Conservation (phyloP, 2,113 vertebrate species). For the Thomomys bottae region DNA sequence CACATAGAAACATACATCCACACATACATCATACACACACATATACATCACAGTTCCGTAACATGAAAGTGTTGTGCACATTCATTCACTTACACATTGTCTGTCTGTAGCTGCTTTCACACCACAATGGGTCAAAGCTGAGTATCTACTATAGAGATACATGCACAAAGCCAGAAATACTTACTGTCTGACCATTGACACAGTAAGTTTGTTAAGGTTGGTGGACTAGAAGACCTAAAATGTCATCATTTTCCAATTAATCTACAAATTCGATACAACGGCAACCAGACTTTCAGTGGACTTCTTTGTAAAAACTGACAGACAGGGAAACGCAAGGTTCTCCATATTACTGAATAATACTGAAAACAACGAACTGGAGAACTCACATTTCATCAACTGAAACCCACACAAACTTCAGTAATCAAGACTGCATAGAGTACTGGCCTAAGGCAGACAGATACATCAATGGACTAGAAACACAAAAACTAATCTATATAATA, state of each 20-base stretch:
- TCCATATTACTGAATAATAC: neutral
- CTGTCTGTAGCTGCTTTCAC: neutral
- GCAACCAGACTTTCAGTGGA: neutral
- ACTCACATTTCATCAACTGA: neutral
- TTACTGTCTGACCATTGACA: neutral
- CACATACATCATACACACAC: too few species aligned
- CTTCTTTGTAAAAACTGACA: neutral
- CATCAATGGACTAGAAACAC: neutral
- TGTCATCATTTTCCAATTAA: neutral
- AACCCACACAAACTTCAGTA: constrained; percentile 1
- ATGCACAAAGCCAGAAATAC: neutral
- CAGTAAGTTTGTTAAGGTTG: neutral
- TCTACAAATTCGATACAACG: neutral
- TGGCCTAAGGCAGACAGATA: neutral
- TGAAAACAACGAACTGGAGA: neutral
- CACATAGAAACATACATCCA: too few species aligned
- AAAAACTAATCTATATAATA: neutral
- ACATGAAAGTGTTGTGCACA: neutral
- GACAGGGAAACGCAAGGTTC: neutral
- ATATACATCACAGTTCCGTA: neutral
- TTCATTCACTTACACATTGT: rapidly evolving
- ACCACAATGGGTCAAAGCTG: rapidly evolving
- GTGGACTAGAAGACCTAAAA: neutral
- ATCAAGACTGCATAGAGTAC: neutral
- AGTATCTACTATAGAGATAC: neutral